Base-by-base conservation (phyloP, 2,888 invertebrate genomes). In the Gymnosoma rotundatum region DNA sequence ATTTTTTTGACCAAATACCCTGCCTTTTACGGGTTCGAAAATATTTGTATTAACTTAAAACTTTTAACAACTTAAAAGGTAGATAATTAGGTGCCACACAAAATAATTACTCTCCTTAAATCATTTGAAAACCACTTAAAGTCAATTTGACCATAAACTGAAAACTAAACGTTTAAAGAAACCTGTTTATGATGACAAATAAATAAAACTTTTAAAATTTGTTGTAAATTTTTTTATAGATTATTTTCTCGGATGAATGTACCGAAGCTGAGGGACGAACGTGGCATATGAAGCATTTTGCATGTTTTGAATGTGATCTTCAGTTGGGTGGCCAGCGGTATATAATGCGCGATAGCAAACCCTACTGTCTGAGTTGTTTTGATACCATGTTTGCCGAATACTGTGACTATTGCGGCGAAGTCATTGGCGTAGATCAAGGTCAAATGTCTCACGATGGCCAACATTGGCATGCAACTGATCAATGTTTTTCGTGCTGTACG, bases 211-310 rank as follows among this genome's bases (percentile, higher is more conserved):
- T 21, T 1, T 16, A 1, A 2, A 18, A 12, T 60, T 36, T 25
- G 8, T 36, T 58, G 45, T 56, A 38, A 38, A 16, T 38, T 60
- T 21, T 2, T 32, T 80, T 86, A 7, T 94, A 98, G 97, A 98
- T 99, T 85, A 99, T 99, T 89, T 95, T 99, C 88, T 98, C 99
- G 1, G 99, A 99, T 92, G 99, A 99, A 93, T 99, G 99, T 93
- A 99, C 99, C 10, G 99, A 99, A 93, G 99, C 99, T 0, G 99
- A 99, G 91, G 99, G 99, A 0, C 94, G 98, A 85, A 98, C 98
- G 36, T 99, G 99, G 99, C 99, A 99, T 93, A 98, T 99, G 98
- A 96, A 97, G 89, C 99, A 99, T 93, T 99, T 99, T 91, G 97
- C 98, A 21, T 99, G 99, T 92, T 96, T 97, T 83, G 98, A 98